phyloP scores from a whole-genome alignment of 2,797 vertebrate genomes.

The Craterocephalus amniculus region DNA sequence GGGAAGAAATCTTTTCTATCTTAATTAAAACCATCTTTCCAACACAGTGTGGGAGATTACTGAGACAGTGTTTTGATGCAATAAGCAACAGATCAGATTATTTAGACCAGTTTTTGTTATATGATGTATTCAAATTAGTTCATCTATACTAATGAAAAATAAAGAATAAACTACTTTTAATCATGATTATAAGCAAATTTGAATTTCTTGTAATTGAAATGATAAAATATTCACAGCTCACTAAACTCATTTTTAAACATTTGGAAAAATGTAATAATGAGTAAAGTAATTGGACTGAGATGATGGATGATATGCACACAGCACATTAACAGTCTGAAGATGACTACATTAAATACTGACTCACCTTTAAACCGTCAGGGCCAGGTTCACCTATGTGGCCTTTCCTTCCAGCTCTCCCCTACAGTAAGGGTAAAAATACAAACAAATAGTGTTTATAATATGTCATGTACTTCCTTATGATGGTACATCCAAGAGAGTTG shows the following conservation, averaged over 20 bases:
- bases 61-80: conserved; percentile 19
- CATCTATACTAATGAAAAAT: neutral
- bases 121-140: too few species aligned
- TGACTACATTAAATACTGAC: neutral
- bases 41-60: conserved; percentile 10
- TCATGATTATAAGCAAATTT: neutral
- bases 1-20: conserved; percentile 37
- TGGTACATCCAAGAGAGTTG: neutral
- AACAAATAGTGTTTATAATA: conserved; percentile 19
- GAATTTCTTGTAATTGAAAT: too few species aligned
- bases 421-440: conserved; percentile 35
- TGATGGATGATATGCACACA: neutral
- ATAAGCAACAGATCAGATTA: conserved; percentile 10
- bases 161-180: neutral
- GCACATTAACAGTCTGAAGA: too few species aligned
- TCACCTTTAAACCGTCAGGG: conserved; percentile 88
- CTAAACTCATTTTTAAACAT: too few species aligned
- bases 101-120: neutral
- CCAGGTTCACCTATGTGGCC: conserved; percentile 90
- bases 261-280: too few species aligned
- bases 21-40: conserved; percentile 64
- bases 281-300: neutral
- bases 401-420: conserved; percentile 93
- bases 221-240: too few species aligned
- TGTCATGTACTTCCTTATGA: conserved; percentile 21